Percentiles rank a stretch among this genome's conserved stretches.
Evolutionary conservation across 2,888 invertebrate species (phyloP).

Genomic region (Chrysopilus asiliformis): DNA sequence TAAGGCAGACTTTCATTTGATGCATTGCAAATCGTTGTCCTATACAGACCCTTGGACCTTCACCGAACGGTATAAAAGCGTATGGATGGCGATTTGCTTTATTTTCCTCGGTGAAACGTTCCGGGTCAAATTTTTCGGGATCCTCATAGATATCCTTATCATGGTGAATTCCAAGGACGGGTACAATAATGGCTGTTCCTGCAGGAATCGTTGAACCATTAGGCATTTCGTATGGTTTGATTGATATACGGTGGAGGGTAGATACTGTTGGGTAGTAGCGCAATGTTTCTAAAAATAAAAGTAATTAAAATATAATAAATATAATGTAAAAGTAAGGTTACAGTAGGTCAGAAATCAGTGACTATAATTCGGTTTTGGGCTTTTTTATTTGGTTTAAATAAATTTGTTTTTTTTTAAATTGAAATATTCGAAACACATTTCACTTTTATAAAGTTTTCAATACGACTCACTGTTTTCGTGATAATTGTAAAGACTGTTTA

Average conservation of each 20-base stretch:
- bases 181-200: slow-evolving; percentile 20
- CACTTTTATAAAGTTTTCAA: no score
- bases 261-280: slow-evolving; percentile 12
- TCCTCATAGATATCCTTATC: slow-evolving; percentile 40
- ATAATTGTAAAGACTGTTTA: no score
- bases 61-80: slow-evolving; percentile 15
- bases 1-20: slow-evolving; percentile 7
- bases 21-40: slow-evolving; percentile 18
- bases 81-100: slow-evolving; percentile 24
- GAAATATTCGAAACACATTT: no score
- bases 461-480: no score
- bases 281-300: slow-evolving; percentile 12
- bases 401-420: no score
- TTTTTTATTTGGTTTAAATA: no score
- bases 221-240: slow-evolving; percentile 15
- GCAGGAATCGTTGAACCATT: slow-evolving; percentile 20
- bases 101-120: slow-evolving; percentile 37
- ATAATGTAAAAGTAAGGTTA: not conserved
- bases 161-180: slow-evolving; percentile 24
- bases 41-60: slow-evolving; percentile 12
- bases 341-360: not conserved
- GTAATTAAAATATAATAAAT: not conserved
- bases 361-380: no score
- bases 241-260: slow-evolving; percentile 8
- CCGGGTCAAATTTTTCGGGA: slow-evolving; percentile 44